These are phyloP conservation scores for Phalloptychus januarius DNA, from an alignment of 2,797 vertebrate species.

Conservation along the genomic window DNA sequence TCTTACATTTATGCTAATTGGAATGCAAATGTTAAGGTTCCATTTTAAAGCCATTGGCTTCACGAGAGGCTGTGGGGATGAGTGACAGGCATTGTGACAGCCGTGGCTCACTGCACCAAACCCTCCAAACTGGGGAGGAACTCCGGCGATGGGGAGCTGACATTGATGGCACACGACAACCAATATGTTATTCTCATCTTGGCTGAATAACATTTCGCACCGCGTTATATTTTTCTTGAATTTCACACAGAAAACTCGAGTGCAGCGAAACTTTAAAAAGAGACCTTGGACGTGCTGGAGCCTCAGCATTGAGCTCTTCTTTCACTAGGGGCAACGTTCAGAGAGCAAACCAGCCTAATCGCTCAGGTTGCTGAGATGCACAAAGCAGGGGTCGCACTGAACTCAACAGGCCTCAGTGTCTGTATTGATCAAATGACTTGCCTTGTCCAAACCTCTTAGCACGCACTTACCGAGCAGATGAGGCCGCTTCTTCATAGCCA, in stretches of 20 bases:
- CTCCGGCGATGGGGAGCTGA: conserved; percentile 52
- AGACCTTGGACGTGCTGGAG: conserved; percentile 50
- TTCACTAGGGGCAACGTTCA: conserved; percentile 51
- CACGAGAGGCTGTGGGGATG: conserved; percentile 50
- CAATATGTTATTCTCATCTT: conserved; percentile 60
- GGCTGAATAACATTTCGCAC: conserved; percentile 67
- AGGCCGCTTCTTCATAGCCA: conserved; percentile 33
- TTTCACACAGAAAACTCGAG: conserved; percentile 54
- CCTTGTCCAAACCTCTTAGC: conserved; percentile 60
- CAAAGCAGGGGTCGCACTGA: conserved; percentile 48
- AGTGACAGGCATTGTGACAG: conserved; percentile 71
- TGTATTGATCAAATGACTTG: conserved; percentile 64
- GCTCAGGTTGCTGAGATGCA: conserved; percentile 57
- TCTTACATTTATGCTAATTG: conserved; percentile 81
- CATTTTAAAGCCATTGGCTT: conserved; percentile 76
- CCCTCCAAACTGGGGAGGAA: conserved; percentile 40
- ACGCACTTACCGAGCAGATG: conserved; percentile 53
- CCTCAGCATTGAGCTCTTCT: conserved; percentile 54
- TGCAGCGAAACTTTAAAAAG: conserved; percentile 50
- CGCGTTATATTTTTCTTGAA: conserved; percentile 58
- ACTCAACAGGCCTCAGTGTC: conserved; percentile 66
- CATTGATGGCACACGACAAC: conserved; percentile 53
- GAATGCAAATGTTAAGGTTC: conserved; percentile 79
- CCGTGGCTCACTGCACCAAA: conserved; percentile 58
- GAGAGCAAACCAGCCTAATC: conserved; percentile 60